Percentiles rank a stretch among this genome's conserved stretches.
Conservation (phyloP, 1,140 invertebrate genomes). For the Holotrichia oblita region DNA sequence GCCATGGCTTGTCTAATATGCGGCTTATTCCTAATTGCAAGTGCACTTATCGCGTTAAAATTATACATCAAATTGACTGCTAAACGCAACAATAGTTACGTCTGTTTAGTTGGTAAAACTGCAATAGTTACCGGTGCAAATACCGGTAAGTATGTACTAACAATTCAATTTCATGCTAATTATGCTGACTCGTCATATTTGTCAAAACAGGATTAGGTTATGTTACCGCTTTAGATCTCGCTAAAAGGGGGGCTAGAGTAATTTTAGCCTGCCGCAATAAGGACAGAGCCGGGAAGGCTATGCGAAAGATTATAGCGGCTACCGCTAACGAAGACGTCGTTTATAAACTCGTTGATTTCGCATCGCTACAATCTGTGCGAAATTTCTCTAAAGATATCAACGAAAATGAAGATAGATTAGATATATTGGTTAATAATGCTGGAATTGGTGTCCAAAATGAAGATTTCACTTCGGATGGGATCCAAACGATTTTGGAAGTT, state of each 20-base stretch:
- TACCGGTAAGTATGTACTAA: constrained; percentile 42
- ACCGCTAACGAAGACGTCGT: constrained; percentile 48
- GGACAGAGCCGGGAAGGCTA: constrained; percentile 71
- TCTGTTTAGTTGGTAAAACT: constrained; percentile 52
- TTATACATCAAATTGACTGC: constrained; percentile 45
- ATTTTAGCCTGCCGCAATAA: constrained; percentile 80
- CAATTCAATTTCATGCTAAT: neutral
- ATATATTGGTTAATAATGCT: constrained; percentile 77
- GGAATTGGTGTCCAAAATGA: constrained; percentile 57
- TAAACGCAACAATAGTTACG: constrained; percentile 45
- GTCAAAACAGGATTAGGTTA: constrained; percentile 67
- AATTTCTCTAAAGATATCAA: constrained; percentile 64
- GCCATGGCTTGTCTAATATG: no score
- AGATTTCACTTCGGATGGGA: neutral
- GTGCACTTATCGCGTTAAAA: constrained; percentile 24
- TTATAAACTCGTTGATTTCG: constrained; percentile 60
- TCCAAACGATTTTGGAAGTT: neutral
- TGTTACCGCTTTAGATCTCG: constrained; percentile 84
- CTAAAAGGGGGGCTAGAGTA: constrained; percentile 81
- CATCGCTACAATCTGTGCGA: constrained; percentile 64
- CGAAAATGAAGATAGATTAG: constrained; percentile 64
- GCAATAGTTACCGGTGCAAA: constrained; percentile 49
- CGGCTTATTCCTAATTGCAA: no score
- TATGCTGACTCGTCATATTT: neutral
- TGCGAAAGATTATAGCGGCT: constrained; percentile 60